Evolutionary conservation across 2,888 invertebrate species (phyloP), one percentile per base, ranked within the genome.

Genomic region (Megastigmus dorsalis): DNA sequence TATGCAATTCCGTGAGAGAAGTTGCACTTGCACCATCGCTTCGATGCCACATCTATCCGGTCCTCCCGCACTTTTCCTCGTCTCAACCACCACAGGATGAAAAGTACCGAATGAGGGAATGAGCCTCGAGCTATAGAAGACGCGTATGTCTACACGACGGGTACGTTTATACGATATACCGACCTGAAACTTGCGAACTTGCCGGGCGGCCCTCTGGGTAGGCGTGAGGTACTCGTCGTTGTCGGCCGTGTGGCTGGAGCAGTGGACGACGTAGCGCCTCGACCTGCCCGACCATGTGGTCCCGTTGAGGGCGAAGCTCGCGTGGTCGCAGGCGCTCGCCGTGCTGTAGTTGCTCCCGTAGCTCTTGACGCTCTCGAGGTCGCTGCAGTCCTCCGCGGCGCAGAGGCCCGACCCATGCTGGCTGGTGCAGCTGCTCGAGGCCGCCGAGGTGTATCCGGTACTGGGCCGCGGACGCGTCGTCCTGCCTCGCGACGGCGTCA

Each of bases 221-320:
- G 96, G 96, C 63, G 96, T 96, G 72, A 96, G 90, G 87, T 96
- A 96, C 82, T 95, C 95, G 75, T 95, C 93, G 52, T 93, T 94
- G 59, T 94, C 93, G 54, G 93, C 92, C 0, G 93, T 92, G 86
- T 94, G 93, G 79, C 94, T 93, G 66, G 95, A 94, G 86, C 96
- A 96, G 86, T 96, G 96, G 59, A 95, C 92, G 75, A 96, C 95
- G 87, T 95, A 96, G 80, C 94, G 93, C 90, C 84, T 80, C 10
- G 86, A 84, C 60, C 86, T 80, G 66, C 90, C 91, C 28, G 90
- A 90, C 87, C 90, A 91, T 52, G 91, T 91, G 69, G 91, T 91
- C 55, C 91, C 91, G 82, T 91, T 91, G 75, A 91, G 92, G 76
- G 95, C 95, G 77, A 95, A 94, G 88, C 93, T 94, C 30, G 94